Evolutionary conservation across 2,113 vertebrate genomes (phyloP).

Genomic region (Miniopterus natalensis): DNA sequence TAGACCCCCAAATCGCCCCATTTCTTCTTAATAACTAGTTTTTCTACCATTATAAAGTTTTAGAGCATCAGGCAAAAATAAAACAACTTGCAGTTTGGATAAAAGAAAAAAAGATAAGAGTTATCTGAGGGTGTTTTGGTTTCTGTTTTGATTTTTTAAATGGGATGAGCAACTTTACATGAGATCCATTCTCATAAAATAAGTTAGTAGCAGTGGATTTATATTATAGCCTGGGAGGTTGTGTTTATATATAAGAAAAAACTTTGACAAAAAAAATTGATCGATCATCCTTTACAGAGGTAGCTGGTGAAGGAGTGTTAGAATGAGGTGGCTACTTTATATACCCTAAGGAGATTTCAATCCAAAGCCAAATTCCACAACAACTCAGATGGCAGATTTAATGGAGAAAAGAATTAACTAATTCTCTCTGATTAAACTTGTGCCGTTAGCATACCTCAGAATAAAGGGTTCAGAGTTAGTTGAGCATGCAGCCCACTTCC

Average conservation of each 20-base stretch:
- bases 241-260: background rate
- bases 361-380: background rate
- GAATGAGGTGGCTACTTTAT: background rate
- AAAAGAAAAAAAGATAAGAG: background rate
- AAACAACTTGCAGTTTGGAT: conserved; percentile 24
- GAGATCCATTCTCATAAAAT: background rate
- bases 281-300: background rate
- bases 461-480: background rate
- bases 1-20: background rate
- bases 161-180: background rate
- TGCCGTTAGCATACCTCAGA: background rate
- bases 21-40: conserved; percentile 7
- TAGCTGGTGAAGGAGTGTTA: background rate
- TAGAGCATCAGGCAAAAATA: background rate
- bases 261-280: background rate
- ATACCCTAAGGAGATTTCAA: background rate
- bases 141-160: background rate
- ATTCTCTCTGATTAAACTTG: background rate
- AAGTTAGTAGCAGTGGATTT: background rate
- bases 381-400: background rate
- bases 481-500: background rate
- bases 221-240: background rate
- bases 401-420: background rate
- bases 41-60: background rate
- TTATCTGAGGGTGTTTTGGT: background rate